A percentile compares a stretch with the other conserved stretches of the same genome.
Conservation (phyloP, 2,888 invertebrate genomes). For the Trachelus stipa region DNA sequence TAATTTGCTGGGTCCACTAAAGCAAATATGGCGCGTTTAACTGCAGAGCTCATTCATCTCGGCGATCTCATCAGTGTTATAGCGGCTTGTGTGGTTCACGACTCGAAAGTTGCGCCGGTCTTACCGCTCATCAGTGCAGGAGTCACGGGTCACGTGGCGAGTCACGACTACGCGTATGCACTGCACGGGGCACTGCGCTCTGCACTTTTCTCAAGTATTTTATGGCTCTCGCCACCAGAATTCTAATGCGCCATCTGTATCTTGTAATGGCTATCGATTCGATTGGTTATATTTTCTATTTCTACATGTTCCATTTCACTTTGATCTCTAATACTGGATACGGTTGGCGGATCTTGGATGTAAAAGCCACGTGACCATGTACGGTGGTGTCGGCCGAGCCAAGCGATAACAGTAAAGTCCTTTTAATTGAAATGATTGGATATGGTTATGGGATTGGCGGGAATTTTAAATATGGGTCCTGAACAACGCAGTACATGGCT, state of each 20-base stretch:
- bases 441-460: background rate
- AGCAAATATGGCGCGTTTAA: conserved; percentile 16
- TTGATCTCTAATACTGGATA: background rate
- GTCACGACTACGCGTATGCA: conserved; percentile 23
- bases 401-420: background rate
- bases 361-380: background rate
- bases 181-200: background rate
- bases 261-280: background rate
- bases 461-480: background rate
- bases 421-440: background rate
- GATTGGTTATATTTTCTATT: background rate
- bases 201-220: background rate
- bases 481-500: background rate
- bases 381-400: background rate
- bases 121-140: conserved; percentile 22
- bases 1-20: conserved; percentile 18
- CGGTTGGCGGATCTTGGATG: background rate
- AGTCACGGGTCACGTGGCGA: conserved; percentile 25
- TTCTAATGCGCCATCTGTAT: conserved; percentile 21
- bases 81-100: conserved; percentile 34
- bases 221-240: conserved; percentile 23
- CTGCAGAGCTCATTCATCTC: conserved; percentile 31
- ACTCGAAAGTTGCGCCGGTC: conserved; percentile 34
- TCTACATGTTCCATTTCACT: background rate
- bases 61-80: conserved; percentile 24